phyloP scores from a whole-genome alignment of 2,888 invertebrate genomes.

The Epirrhoe tristata region DNA sequence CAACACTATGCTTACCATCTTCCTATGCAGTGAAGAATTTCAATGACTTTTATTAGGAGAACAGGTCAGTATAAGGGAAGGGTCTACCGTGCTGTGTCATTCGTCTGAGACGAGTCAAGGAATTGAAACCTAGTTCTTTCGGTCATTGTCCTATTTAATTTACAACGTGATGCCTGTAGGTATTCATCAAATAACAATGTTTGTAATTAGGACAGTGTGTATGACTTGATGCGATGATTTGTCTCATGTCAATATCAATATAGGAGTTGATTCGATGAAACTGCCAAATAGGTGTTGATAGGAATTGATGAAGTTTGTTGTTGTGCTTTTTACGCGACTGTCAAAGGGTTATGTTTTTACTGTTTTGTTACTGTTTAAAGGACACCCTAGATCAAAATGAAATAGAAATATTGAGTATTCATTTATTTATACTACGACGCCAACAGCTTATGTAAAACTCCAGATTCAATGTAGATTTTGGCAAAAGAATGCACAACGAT shows the following conservation, averaged over 20 bases:
- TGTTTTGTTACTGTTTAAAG: no score
- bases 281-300: slow-evolving; percentile 14
- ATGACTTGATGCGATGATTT: slow-evolving; percentile 22
- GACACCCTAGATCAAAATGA: no score
- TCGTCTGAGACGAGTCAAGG: no score
- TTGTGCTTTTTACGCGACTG: neutral
- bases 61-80: no score
- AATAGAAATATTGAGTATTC: no score
- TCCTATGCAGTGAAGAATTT: no score
- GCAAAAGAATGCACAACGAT: slow-evolving; percentile 2
- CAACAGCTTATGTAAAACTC: no score
- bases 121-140: neutral
- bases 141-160: slow-evolving; percentile 20
- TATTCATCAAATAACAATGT: slow-evolving; percentile 38
- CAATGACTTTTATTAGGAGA: no score
- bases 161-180: slow-evolving; percentile 17
- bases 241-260: slow-evolving; percentile 31
- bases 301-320: neutral
- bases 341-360: no score
- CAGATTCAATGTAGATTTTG: slow-evolving; percentile 7
- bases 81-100: no score
- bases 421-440: no score
- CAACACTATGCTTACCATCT: no score
- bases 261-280: slow-evolving; percentile 25
- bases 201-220: slow-evolving; percentile 34